Percentiles rank a stretch among this genome's conserved stretches.
Evolutionary conservation across 2,113 vertebrate genomes (phyloP).

Genomic region (Aspiorhynchus laticeps): DNA sequence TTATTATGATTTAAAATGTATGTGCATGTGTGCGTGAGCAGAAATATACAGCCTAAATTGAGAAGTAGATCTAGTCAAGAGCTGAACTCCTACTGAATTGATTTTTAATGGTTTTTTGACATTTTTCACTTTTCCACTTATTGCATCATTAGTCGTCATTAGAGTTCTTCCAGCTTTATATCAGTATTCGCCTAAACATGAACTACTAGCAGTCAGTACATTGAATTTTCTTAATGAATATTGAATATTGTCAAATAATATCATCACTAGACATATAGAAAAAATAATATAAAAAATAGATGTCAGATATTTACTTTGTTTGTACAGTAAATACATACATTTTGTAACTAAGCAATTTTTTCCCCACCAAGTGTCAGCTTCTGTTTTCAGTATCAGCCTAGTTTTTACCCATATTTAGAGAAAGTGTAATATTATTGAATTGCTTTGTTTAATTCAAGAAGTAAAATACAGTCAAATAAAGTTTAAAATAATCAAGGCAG

Average conservation of each 20-base stretch:
- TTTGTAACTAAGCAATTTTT: too few species aligned
- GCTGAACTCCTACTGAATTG: not conserved
- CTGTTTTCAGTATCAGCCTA: not conserved
- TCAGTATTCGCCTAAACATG: not conserved
- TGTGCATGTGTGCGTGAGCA: not conserved
- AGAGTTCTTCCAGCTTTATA: not conserved
- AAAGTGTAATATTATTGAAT: not conserved
- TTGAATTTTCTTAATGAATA: not conserved
- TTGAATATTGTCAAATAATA: too few species aligned
- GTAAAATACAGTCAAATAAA: not conserved
- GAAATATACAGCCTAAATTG: not conserved
- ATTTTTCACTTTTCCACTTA: slow-evolving; percentile 34
- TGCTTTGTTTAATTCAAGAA: not conserved
- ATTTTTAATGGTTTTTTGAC: slow-evolving; percentile 33
- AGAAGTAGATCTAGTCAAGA: slow-evolving; percentile 14
- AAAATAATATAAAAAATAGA: not conserved
- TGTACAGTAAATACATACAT: too few species aligned
- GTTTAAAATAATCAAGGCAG: not conserved
- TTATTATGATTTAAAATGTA: not conserved
- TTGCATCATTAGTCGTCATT: not conserved
- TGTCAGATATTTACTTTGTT: not conserved
- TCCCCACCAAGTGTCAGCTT: not conserved
- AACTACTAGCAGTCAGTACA: not conserved
- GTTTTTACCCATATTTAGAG: not conserved
- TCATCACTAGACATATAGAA: too few species aligned